Percentiles rank a stretch among this genome's conserved stretches.
phyloP scores from a whole-genome alignment of 2,888 invertebrate genomes.

The Metalampra italica region DNA sequence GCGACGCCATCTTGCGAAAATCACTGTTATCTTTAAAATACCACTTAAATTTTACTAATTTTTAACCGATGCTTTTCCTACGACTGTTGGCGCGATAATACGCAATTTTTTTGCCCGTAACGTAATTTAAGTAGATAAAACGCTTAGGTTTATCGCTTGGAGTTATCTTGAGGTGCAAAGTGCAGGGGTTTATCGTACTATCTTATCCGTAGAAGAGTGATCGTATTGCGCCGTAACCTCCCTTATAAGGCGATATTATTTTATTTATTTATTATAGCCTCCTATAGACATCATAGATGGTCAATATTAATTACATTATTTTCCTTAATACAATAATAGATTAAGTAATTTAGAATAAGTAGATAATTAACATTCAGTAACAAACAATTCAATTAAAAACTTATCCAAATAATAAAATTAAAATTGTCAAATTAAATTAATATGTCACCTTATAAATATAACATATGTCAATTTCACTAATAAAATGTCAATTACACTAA shows the following conservation, averaged over 20 bases:
- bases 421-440: too few species aligned
- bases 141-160: slow-evolving; percentile 10
- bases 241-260: slow-evolving; percentile 1
- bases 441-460: too few species aligned
- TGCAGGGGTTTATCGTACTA: slow-evolving; percentile 30
- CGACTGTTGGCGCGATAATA: slow-evolving; percentile 13
- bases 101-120: slow-evolving; percentile 11
- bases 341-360: too few species aligned
- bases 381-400: too few species aligned
- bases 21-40: slow-evolving; percentile 2
- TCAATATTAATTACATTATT: too few species aligned
- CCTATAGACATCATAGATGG: too few species aligned
- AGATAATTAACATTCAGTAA: too few species aligned
- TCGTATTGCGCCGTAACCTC: slow-evolving; percentile 4
- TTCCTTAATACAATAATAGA: too few species aligned
- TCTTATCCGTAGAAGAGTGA: slow-evolving; percentile 13
- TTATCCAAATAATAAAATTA: too few species aligned
- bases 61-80: not conserved
- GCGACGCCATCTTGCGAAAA: slow-evolving; percentile 21
- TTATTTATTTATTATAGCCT: too few species aligned
- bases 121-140: slow-evolving; percentile 14
- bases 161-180: slow-evolving; percentile 40
- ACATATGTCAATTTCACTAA: too few species aligned
- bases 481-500: too few species aligned
- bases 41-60: not conserved